Evolutionary conservation across 2,888 invertebrate species (phyloP), one percentile per base, ranked within the genome.

Genomic region (Brachyptera putata): DNA sequence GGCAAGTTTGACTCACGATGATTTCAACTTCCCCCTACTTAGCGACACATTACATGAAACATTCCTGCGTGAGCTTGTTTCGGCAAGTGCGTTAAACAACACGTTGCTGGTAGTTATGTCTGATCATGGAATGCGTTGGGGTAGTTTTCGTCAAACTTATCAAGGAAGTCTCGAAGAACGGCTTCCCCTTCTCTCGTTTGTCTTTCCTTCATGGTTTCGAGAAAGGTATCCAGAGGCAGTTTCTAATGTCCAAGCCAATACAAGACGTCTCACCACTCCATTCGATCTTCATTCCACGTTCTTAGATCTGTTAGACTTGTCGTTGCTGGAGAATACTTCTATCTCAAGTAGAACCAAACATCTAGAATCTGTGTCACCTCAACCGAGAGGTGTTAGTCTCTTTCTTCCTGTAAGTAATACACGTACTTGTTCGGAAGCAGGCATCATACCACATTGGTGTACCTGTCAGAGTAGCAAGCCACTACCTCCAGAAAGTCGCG

Each of bases 121-220:
- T 72, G 95, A 95, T 71, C 95, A 95, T 70, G 95, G 95, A 0
- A 84, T 93, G 61, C 78, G 95, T 63, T 94, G 89, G 86, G 95
- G 94, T 1, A 80, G 80, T 5, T 91, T 93, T 67, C 80, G 93
- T 9, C 79, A 81, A 66, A 94, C 94, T 0, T 90, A 88, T 73
- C 91, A 94, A 74, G 91, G 91, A 1, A 80, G 86, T 70, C 79
- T 95, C 70, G 95, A 96, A 74, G 95, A 93, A 71, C 83, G 94
- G 48, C 79, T 94, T 59, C 95, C 96, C 0, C 84, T 93, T 65
- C 77, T 92, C 30, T 85, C 86, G 67, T 74, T 91, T 1, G 73
- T 84, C 2, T 73, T 92, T 61, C 95, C 95, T 0, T 72, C 78
- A 13, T 86, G 86, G 79, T 89, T 93, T 74, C 77, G 75, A 64